Base-by-base conservation (phyloP, 2,113 vertebrate genomes). In the Crotalus helleri region DNA sequence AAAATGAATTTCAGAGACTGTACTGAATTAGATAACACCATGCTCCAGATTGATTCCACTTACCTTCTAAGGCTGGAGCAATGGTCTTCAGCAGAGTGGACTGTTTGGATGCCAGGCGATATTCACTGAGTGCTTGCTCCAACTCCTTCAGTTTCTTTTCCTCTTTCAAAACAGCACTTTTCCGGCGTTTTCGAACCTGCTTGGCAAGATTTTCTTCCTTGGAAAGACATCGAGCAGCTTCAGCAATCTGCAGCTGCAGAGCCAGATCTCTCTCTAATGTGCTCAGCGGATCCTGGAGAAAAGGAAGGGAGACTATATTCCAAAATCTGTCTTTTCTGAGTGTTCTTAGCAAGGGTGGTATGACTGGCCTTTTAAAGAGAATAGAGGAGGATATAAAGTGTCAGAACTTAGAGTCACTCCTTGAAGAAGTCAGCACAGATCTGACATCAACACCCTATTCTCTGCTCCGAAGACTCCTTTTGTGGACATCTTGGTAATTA, bases 71-170 rank as follows among this genome's bases (percentile, higher is more conserved):
- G 7, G 90, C 5, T 0, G 81, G 90, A 1, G 46, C 3, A 0
- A 2, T 6, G 3, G 92, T 1, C 49, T 91, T 0, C 0, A 95
- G 33, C 1, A 61, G 89, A 4, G 96, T 96, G 51, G 97, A 96
- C 93, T 96, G 94, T 49, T 96, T 94, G 0, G 96, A 97, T 92
- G 95, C 96, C 55, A 97, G 95, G 93, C 96, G 95, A 33, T 96
- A 97, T 91, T 98, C 98, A 4, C 97, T 96, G 92, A 99, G 97
- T 3, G 98, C 93, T 85, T 97, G 97, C 97, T 99, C 98, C 90
- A 99, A 97, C 1, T 98, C 98, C 85, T 97, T 98, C 92, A 99
- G 97, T 95, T 99, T 99, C 97, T 97, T 98, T 97, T 99, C 98
- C 95, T 99, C 98, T 19, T 97, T 98, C 95, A 98, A 97, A 0